These are phyloP conservation scores for Cosmorhoe ocellata DNA, from an alignment of 2,888 invertebrate species.

Conservation along the genomic window DNA sequence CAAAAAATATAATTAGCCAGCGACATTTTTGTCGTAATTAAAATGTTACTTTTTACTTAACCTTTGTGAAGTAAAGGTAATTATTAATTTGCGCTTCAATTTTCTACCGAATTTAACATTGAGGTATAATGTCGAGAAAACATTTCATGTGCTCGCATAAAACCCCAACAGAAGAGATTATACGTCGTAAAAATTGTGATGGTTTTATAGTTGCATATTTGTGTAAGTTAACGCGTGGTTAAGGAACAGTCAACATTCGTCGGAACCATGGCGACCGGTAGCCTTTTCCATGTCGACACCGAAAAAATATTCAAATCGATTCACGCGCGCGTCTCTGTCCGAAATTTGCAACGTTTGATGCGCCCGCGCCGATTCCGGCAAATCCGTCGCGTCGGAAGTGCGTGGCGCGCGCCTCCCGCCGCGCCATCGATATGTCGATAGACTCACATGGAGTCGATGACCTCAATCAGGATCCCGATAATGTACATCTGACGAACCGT, in stretches of 20 bases:
- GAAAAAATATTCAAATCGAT: conserved; percentile 80
- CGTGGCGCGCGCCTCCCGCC: conserved; percentile 69
- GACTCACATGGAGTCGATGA: conserved; percentile 71
- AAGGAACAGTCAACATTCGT: conserved; percentile 13
- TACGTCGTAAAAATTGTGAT: conserved; percentile 65
- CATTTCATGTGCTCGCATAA: conserved; percentile 47
- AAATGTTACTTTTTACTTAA: conserved; percentile 67
- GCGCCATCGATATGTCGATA: conserved; percentile 71
- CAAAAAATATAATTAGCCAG: conserved; percentile 68
- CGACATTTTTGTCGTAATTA: conserved; percentile 76
- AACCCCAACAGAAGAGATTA: conserved; percentile 65
- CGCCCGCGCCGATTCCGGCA: conserved; percentile 82
- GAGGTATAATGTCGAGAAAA: conserved; percentile 59
- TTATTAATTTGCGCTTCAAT: conserved; percentile 69
- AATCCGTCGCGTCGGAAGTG: conserved; percentile 83
- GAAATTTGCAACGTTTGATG: conserved; percentile 81
- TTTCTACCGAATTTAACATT: conserved; percentile 60
- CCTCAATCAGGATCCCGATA: conserved; percentile 74
- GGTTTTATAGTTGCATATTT: conserved; percentile 48
- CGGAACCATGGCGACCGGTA: conserved; percentile 43
- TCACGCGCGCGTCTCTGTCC: conserved; percentile 77
- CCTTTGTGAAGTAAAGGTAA: conserved; percentile 53
- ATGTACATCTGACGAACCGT: conserved; percentile 58
- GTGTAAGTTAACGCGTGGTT: conserved; percentile 13
- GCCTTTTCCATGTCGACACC: conserved; percentile 73